Conservation (phyloP, 2,797 vertebrate species). For the Esox lucius region DNA sequence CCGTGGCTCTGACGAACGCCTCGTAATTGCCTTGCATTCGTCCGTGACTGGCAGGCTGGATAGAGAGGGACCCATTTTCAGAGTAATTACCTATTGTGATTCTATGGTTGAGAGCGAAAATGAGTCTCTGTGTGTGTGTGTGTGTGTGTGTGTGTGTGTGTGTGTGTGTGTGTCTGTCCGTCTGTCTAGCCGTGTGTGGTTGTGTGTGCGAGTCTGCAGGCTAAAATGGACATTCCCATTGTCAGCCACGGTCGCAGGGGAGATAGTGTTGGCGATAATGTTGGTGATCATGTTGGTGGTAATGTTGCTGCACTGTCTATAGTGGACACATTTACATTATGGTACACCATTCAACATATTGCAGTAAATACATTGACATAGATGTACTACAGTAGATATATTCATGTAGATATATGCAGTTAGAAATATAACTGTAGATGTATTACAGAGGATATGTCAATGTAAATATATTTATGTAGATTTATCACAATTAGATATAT, state of each 20-base stretch:
- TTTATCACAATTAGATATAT: too few species aligned
- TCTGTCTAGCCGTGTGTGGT: not conserved
- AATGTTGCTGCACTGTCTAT: not conserved
- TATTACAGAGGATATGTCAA: too few species aligned
- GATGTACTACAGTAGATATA: too few species aligned
- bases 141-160: not conserved
- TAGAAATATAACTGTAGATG: too few species aligned
- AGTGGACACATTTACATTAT: too few species aligned
- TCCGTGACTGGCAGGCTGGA: constrained; percentile 39
- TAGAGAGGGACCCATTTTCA: constrained; percentile 24
- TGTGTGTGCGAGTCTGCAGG: not conserved
- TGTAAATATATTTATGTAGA: too few species aligned
- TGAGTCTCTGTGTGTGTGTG: not conserved
- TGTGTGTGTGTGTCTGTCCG: not conserved
- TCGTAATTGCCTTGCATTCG: constrained; percentile 42
- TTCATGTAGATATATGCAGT: too few species aligned
- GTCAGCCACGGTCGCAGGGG: not conserved
- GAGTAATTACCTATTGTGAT: constrained; percentile 7
- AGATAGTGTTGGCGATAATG: too few species aligned
- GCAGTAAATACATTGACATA: not conserved
- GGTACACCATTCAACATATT: not conserved
- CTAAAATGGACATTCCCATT: not conserved
- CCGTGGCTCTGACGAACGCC: constrained; percentile 39
- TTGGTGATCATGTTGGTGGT: not conserved
- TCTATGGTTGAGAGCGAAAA: not conserved